These are phyloP conservation scores for Lasiurus cinereus DNA, from an alignment of 2,113 vertebrate species.

Conservation along the genomic window DNA sequence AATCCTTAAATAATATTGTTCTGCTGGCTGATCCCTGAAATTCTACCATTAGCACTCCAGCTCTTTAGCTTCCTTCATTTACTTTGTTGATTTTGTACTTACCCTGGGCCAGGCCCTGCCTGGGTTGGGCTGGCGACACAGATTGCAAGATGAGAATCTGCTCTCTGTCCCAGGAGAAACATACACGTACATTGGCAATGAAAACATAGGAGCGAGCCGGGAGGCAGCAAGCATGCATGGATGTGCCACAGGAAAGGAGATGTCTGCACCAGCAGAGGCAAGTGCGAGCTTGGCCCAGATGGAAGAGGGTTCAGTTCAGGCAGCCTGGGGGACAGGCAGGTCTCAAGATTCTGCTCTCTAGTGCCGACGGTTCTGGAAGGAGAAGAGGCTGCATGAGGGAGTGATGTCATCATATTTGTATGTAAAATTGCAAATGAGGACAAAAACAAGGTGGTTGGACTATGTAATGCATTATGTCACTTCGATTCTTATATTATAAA, in stretches of 20 bases:
- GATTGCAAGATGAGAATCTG: neutral
- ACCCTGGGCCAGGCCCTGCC: neutral
- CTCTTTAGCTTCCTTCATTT: neutral
- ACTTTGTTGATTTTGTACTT: neutral
- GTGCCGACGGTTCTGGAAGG: neutral
- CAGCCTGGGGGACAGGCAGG: accelerated
- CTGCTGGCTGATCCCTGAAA: neutral
- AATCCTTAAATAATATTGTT: neutral
- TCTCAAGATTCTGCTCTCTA: neutral
- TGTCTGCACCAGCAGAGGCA: accelerated
- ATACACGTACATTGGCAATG: neutral
- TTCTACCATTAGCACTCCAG: neutral
- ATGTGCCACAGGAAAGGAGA: too few relatives aligned
- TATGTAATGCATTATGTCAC: neutral
- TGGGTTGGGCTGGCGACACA: neutral
- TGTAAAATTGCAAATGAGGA: neutral
- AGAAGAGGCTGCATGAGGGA: neutral
- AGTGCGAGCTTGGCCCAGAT: accelerated
- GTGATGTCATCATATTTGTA: neutral
- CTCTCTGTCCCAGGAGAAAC: neutral
- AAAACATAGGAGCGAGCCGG: neutral
- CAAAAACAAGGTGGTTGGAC: neutral
- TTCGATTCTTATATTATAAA: neutral
- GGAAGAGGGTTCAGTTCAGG: too few relatives aligned
- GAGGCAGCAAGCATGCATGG: neutral